Base-by-base conservation (phyloP, 2,797 vertebrate genomes). In the Notoglanidium macrostoma region DNA sequence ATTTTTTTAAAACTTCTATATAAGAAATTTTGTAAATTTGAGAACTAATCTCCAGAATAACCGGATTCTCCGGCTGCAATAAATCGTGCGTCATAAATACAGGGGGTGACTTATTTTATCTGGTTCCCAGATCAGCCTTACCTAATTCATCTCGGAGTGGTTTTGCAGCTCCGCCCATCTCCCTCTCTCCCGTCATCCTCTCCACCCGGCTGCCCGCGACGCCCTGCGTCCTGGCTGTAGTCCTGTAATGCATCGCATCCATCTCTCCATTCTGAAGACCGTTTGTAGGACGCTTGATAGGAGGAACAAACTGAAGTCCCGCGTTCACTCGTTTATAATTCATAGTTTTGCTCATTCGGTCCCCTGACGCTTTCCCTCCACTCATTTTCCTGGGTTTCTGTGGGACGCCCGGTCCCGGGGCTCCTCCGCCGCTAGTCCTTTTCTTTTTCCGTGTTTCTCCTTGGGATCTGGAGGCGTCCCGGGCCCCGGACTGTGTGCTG, bases 201-300 rank as follows among this genome's bases (percentile, higher is more conserved):
- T 95, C 94, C 57, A 95, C 95, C 79, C 93, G 95, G 19, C 94
- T 93, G 84, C 78, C 87, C 35, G 94, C 90, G 74, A 92, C 88
- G 86, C 91, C 87, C 32, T 94, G 95, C 57, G 94, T 88, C 87
- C 89, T 92, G 35, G 96, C 94, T 88, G 95, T 95, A 7, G 96
- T 94, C 91, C 96, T 96, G 94, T 97, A 98, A 91, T 95, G 90
- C 55, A 94, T 90, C 73, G 96, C 93, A 1, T 97, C 96, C 87
- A 94, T 95, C 3, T 98, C 97, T 91, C 98, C 98, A 0, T 98
- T 99, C 89, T 97, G 96, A 78, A 98, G 86, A 89, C 97, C 97
- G 3, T 96, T 97, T n/a, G 96, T 96, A 26, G 96, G 91, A 93
- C 97, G 96, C 91, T 95, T 97, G 92, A 96, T 90, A 6, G 97